Evolutionary conservation across 2,113 vertebrate genomes (phyloP).

Genomic region (Odobenus rosmarus): DNA sequence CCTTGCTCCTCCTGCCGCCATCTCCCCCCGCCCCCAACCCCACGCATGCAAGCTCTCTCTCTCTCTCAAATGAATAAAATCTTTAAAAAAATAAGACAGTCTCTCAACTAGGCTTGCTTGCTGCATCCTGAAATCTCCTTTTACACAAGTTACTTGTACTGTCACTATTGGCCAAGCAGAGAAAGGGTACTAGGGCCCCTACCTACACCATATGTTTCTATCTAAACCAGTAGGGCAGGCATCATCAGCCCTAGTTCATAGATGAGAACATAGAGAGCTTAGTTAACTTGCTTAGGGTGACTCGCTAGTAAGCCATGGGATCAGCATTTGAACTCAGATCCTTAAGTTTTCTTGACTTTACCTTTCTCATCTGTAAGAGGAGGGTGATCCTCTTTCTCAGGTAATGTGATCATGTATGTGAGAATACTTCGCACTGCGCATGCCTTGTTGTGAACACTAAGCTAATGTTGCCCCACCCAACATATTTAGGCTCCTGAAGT

Average conservation of each 20-base stretch:
- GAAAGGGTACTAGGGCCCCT: neutral
- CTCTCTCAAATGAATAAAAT: neutral
- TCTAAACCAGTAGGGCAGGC: neutral
- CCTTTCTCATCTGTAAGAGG: neutral
- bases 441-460: neutral
- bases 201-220: neutral
- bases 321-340: neutral
- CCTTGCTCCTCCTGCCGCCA: neutral
- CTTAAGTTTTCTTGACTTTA: neutral
- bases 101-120: neutral
- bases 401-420: neutral
- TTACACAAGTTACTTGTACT: neutral
- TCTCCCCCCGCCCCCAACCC: neutral
- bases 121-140: neutral
- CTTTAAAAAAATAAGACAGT: neutral
- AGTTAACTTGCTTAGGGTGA: neutral
- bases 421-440: neutral
- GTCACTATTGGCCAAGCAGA: neutral
- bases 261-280: neutral
- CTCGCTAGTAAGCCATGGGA: neutral
- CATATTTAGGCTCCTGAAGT: neutral
- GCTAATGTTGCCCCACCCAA: neutral
- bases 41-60: too few relatives aligned
- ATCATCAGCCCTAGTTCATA: neutral
- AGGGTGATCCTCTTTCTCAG: neutral